Base-by-base conservation (phyloP, 2,797 vertebrate species). In the Lithobates pipiens region DNA sequence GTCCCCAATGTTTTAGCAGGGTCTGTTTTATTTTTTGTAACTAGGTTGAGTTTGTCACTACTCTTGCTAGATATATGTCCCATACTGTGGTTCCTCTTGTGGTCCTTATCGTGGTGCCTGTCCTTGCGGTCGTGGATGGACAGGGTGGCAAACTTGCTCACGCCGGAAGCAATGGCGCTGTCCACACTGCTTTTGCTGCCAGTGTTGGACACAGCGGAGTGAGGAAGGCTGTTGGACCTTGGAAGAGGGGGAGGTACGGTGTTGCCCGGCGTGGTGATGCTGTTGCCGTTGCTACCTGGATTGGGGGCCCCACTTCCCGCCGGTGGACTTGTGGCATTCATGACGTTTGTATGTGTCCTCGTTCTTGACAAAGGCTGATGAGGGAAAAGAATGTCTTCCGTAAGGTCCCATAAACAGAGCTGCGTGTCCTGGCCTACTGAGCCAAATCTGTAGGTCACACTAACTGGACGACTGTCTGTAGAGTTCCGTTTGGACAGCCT, bases 41-140 rank as follows among this genome's bases (percentile, higher is more conserved):
- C 96, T 91, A 98, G 93, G 93, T 98, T 98, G 94, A 99, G 96
- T 94, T 97, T 98, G 94, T 99, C 98, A 91, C 97, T 98, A 95
- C 98, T 99, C 95, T 99, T 99, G 96, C 97, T 99, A 91, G 96
- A 97, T 93, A 99, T 97, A 96, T 99, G 97, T 89, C 97, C 97
- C 97, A 99, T 97, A 94, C 98, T 99, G 93, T 98, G 98, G 91
- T 99, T 99, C 90, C 98, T 95, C 93, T 99, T 99, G 95, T 99
- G 98, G 91, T 99, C 97, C 92, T 98, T 99, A 85, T 99, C 98
- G 11, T 97, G 97, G 91, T 97, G 97, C 89, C 97, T 96, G 91
- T 99, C 97, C 91, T 99, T 99, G 89, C 98, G 96, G 89, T 99
- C 98, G 0, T 99, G 98, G 87, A 99, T 96, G 1, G 98, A 97